Base-by-base conservation (phyloP, 2,888 invertebrate species). In the Syrphus vitripennis region DNA sequence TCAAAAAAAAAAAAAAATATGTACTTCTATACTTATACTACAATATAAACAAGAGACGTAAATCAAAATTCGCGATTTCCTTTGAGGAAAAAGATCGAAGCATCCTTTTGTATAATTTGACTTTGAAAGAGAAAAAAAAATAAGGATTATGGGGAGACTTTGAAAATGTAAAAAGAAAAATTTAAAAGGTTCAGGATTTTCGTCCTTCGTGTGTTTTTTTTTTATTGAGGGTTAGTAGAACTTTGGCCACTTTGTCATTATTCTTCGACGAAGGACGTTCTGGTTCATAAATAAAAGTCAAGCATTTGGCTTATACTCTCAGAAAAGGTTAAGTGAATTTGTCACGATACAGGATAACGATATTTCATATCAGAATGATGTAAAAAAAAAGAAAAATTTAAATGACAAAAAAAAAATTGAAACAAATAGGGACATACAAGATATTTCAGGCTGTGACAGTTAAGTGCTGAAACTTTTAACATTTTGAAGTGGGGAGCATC, bases 251-350 rank as follows among this genome's bases (percentile, higher is more conserved):
- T 83, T 74, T 83, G 79, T 72, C 79, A 70, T 76, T 48, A 57
- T 37, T 48, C 65, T 71, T 67, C 50, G 77, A 78, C 69, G 29
- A 67, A 29, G 34, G 67, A 48, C 48, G 50, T 78, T 57, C 45
- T 37, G 48, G 40, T 42, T 57, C 63, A 83, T 74, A 67, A 77
- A 69, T 37, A 53, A 57, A 63, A 34, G 19, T 76, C 76, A 67
- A 57, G 31, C 57, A 67, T 55, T 61, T 55, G 48, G 70, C 48
- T 61, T 65, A 50, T 45, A 29, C 14, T 45, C 48, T 50, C 57
- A 40, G 21, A 19, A 31, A 67, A 80, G 80, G 80, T 76, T 80
- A 72, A 80, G 71, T 72, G 71, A 80, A 80, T 80, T 83, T 79
- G 79, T 79, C 83, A 79, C 70, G 55, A 79, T 55, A 70, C 83